Evolutionary conservation across 2,113 vertebrate species (phyloP).

Genomic region (Scolopax mira): DNA sequence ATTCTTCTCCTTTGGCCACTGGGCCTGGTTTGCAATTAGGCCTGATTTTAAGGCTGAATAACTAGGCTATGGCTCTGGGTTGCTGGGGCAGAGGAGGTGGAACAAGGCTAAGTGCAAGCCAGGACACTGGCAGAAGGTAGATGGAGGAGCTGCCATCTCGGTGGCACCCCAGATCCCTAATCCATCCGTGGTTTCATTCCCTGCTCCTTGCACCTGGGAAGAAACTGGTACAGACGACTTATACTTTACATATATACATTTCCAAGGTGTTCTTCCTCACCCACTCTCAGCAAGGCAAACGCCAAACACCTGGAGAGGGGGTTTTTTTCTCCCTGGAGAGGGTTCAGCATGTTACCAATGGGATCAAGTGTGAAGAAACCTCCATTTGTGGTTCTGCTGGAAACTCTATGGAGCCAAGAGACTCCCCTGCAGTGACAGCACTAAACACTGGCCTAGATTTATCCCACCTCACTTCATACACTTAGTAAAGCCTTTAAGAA

Average conservation of each 20-base stretch:
- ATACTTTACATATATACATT: accelerated
- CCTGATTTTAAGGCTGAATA: constrained; percentile 22
- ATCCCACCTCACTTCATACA: background rate
- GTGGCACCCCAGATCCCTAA: background rate
- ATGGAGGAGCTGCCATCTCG: background rate
- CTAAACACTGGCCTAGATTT: background rate
- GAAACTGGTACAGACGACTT: background rate
- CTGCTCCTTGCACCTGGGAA: background rate
- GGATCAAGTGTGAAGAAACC: background rate
- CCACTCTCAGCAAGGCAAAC: background rate
- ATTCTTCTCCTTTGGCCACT: constrained; percentile 47
- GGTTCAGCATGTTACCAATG: accelerated
- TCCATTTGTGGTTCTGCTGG: background rate
- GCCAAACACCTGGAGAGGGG: background rate
- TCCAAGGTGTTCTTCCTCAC: background rate
- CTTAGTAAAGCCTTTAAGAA: background rate
- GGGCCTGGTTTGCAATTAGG: constrained; percentile 35
- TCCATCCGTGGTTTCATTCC: background rate
- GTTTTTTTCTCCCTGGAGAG: background rate
- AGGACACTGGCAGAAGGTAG: background rate
- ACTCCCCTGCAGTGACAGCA: background rate
- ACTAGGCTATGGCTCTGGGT: background rate
- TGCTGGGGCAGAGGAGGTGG: background rate
- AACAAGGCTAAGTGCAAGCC: background rate
- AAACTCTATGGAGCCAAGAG: background rate